Percentiles rank a stretch among this genome's conserved stretches.
phyloP scores from a whole-genome alignment of 2,113 vertebrate genomes.

The Mobula birostris region DNA sequence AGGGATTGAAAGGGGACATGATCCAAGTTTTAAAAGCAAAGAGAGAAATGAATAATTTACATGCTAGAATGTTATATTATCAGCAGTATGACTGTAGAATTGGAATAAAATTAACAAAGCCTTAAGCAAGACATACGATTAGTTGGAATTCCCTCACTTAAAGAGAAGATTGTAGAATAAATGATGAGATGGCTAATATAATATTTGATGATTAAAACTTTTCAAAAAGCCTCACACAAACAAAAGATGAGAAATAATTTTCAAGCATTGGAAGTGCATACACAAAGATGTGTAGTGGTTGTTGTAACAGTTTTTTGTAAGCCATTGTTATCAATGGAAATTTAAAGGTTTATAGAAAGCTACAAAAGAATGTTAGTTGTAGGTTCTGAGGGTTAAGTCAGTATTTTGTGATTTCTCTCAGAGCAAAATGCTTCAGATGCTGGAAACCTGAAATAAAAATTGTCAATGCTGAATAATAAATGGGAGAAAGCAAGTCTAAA shows the following conservation, averaged over 20 bases:
- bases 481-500: no score
- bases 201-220: background rate
- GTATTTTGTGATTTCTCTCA: no score
- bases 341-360: background rate
- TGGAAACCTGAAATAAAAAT: no score
- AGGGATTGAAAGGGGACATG: conserved; percentile 9
- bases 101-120: conserved; percentile 23
- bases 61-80: background rate
- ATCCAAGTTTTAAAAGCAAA: conserved; percentile 7
- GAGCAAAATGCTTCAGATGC: no score
- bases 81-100: background rate
- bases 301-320: background rate
- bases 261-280: no score
- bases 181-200: background rate
- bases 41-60: conserved; percentile 24
- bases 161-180: background rate
- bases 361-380: background rate
- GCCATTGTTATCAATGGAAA: background rate
- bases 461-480: no score
- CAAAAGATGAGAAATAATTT: no score
- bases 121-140: conserved; percentile 12
- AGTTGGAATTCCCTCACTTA: background rate
- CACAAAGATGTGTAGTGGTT: background rate
- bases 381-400: background rate
- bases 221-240: background rate